Conservation (phyloP, 1,140 invertebrate genomes). For the Alviniconcha marisindica region DNA sequence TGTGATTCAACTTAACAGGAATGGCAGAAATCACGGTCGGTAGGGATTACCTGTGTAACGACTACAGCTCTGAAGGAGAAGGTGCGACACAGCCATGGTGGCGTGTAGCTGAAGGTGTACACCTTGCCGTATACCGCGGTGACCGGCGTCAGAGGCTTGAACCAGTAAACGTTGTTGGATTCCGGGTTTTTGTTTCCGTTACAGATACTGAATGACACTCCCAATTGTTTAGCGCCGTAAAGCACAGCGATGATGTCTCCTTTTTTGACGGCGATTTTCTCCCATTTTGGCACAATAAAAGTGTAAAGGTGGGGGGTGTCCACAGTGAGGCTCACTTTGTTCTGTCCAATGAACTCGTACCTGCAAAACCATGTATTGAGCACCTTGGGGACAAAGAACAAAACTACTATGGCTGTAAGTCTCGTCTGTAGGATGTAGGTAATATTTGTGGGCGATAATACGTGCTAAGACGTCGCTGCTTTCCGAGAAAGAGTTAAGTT, state of each 20-base stretch:
- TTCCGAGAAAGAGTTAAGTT: no score
- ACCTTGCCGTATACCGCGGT: not conserved
- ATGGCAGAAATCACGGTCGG: no score
- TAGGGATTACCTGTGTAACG: not conserved
- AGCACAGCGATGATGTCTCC: constrained; percentile 32
- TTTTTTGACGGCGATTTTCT: constrained; percentile 26
- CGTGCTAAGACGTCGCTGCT: no score
- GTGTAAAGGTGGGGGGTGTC: not conserved
- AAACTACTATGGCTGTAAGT: no score
- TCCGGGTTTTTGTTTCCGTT: not conserved
- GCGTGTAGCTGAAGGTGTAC: not conserved
- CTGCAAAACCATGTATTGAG: no score
- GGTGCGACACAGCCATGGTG: not conserved
- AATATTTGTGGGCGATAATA: no score
- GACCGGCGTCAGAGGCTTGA: not conserved
- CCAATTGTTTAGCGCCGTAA: not conserved
- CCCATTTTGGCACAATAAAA: not conserved
- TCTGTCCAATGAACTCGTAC: not conserved
- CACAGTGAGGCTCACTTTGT: not conserved
- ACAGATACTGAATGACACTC: not conserved
- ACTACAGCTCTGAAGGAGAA: constrained; percentile 18
- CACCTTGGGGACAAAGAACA: no score
- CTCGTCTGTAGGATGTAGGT: no score
- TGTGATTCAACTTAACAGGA: no score
- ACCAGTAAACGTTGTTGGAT: not conserved